Evolutionary conservation across 2,797 vertebrate genomes (phyloP).

Genomic region (Phalloptychus januarius): DNA sequence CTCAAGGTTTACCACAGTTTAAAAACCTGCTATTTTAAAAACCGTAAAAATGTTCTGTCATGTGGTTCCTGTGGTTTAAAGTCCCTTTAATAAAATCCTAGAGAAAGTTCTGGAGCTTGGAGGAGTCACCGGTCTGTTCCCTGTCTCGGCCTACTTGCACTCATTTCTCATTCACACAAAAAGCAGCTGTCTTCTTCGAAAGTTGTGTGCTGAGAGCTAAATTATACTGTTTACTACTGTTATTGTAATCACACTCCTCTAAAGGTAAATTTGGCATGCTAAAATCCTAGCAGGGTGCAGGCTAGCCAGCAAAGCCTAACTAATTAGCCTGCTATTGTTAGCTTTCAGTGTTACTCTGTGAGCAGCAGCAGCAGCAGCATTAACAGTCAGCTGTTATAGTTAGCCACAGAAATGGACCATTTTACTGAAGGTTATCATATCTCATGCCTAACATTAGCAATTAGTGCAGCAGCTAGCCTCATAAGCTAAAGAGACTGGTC

Average conservation of each 20-base stretch:
- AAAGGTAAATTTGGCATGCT: constrained; percentile 1
- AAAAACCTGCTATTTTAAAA: background rate
- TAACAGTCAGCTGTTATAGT: background rate
- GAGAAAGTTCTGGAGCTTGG: background rate
- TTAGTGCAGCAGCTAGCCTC: background rate
- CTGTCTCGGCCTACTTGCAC: background rate
- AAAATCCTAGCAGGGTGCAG: background rate
- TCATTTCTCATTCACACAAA: background rate
- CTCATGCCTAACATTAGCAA: background rate
- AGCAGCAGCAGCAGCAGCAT: background rate
- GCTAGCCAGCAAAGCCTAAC: background rate
- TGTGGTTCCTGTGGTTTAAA: background rate
- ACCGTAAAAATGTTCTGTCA: background rate
- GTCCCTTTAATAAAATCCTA: background rate
- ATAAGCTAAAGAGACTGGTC: background rate
- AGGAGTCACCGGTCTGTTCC: background rate
- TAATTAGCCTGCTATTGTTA: background rate
- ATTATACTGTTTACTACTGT: background rate
- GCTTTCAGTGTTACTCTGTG: background rate
- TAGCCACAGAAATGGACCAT: too few species aligned
- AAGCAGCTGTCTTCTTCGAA: background rate
- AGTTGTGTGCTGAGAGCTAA: background rate
- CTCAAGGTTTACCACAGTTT: background rate
- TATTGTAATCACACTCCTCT: background rate
- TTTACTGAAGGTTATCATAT: background rate